Base-by-base conservation (phyloP, 2,113 vertebrate genomes). In the Oryzias woworae region DNA sequence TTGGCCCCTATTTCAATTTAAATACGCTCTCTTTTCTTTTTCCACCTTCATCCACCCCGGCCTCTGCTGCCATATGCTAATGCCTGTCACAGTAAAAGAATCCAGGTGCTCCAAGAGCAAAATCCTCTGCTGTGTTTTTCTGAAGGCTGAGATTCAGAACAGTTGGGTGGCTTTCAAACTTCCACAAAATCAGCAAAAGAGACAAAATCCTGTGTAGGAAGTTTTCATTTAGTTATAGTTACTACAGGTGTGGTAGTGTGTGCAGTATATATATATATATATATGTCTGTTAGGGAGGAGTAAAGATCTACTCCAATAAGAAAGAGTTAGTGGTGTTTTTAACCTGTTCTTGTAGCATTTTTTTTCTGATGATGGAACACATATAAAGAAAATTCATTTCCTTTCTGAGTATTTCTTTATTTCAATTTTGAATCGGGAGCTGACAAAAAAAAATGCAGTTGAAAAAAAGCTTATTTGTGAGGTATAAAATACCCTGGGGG, bases 1-100 rank as follows among this genome's bases (percentile, higher is more conserved):
- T 88, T 92, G 92, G 91, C 92, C 94, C 90, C 90, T 83, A 94
- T 97, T 96, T 95, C 94, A 94, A 98, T 97, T 92, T 94, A 92
- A 97, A 98, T 96, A 90, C 92, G 69, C 22, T 57, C 59, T 92
- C 89, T 91, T 94, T 92, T 93, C 91, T 22, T 82, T 83, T 62
- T 80, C 90, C 89, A 86, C 81, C 84, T 85, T 53, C 44, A 80
- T 88, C 88, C 87, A 82, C 87, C 74, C 89, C 92, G 10, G 93
- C 92, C 89, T 90, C 92, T 92, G 89, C 89, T 92, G 90, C 93
- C 93, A 89, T 94, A 94, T 97, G 94, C 92, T 95, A 95, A 96
- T 96, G 92, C 85, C 62, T 89, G 73, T 90, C 88, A 84, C 92
- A 92, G 91, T 84, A 78, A 77, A 81, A 69, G 84, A 92, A 94